Evolutionary conservation across 2,888 invertebrate genomes (phyloP), one percentile per base, ranked within the genome.

Genomic region (Limnephilus rhombicus): DNA sequence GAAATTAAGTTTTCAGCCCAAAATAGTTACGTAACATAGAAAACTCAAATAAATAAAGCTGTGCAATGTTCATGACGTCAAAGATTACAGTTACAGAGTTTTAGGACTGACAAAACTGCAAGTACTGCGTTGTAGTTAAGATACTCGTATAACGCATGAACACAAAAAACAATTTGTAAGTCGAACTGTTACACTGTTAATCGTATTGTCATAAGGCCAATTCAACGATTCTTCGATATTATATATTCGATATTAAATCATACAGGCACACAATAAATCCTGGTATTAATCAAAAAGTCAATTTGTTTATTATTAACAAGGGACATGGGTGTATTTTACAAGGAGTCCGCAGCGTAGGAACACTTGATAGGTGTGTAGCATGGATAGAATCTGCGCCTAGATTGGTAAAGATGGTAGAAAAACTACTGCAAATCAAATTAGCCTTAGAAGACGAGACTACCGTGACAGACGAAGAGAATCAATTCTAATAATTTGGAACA

Each of bases 261-360:
- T n/a, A 68, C 9, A 24, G 68, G 68, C 24, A 68, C 68, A 68
- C 68, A 68, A 68, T 68, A 68, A 68, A 68, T 68, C 68, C 68
- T 53, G 53, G 24, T 68, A 9, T 68, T 68, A 68, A 68, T n/a
- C n/a, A 7, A n/a, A 68, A 68, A 68, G 68, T n/a, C 24, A 68
- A 68, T 68, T 68, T 68, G 68, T 68, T 68, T 68, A 68, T n/a
- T 68, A 68, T 68, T n/a, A 68, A 68, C 68, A 68, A 68, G 68
- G 68, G 68, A 68, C 68, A 68, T 24, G 68, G 68, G 24, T n/a
- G 24, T 68, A 68, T 24, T 68, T 68, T 7, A 24, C 68, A 68
- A 68, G 68, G 68, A 68, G 68, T 68, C 24, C 68, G 68, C 68
- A 24, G 68, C 68, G 68, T 68, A n/a, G 68, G 68, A 68, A 68